Base-by-base conservation (phyloP, 2,888 invertebrate species). In the Drosophila paucipuncta region DNA sequence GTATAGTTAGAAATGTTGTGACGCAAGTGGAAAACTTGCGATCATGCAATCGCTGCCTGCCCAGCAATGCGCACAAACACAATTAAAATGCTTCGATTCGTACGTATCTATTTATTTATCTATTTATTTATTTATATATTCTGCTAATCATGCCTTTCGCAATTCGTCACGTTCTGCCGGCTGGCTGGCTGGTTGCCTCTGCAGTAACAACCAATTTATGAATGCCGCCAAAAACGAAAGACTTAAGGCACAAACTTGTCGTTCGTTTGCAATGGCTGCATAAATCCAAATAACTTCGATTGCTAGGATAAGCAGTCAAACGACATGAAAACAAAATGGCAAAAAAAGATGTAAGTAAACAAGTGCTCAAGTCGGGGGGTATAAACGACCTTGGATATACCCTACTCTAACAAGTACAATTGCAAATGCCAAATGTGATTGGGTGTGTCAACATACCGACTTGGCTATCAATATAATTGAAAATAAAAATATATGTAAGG, bases 181-280 rank as follows among this genome's bases (percentile, higher is more conserved):
- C 47, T 22, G 22, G 13, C n/a, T 41, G n/a, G 2, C 22, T 22
- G 22, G 22, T 2, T 16, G 47, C 47, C 16, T 16, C 16, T 16
- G 22, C 22, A 47, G 9, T 22, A 47, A 49, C 54, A 43, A 52
- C 30, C 41, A 76, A 61, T 77, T 77, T 76, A 77, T 72, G 78
- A 76, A 54, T 25, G 25, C 47, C 65, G 54, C 61, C 66, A 71
- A 77, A 85, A 85, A 72, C 73, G 70, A 76, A 87, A 83, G 76
- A 87, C 85, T 82, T 69, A 81, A 84, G 88, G 54, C 85, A 78
- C 76, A 84, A 83, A 72, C 88, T 84, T 79, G 83, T 73, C 72
- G 71, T 73, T 59, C 22, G 54, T 9, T 47, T 9, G 22, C 59
- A 60, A 54, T 58, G 28, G 66, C 53, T 22, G 68, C 82, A 82